Evolutionary conservation across 1,140 invertebrate genomes (phyloP).

Genomic region (Drosophila jambulina): DNA sequence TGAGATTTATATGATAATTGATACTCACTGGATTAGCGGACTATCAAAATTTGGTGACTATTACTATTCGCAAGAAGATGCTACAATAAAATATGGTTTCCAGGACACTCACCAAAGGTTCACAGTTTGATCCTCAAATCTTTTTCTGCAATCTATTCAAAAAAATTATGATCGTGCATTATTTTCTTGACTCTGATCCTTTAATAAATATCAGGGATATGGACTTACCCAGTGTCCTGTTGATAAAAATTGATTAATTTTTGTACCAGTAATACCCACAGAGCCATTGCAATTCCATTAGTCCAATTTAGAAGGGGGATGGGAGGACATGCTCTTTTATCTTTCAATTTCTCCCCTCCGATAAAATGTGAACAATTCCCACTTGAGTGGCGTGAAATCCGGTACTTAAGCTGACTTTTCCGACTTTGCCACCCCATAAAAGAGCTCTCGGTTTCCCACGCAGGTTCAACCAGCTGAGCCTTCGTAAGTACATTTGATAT

Average conservation of each 20-base stretch:
- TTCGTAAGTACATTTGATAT: conserved; percentile 1
- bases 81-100: too few relatives aligned
- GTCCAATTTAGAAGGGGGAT: conserved; percentile 1
- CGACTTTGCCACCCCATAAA: conserved; percentile 34
- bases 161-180: background rate
- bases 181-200: background rate
- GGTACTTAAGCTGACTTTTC: conserved; percentile 24
- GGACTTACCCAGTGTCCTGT: background rate
- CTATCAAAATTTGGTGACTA: too few relatives aligned
- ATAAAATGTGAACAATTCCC: conserved; percentile 33
- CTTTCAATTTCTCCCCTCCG: conserved; percentile 10
- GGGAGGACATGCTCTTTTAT: conserved; percentile 7
- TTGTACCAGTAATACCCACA: conserved; percentile 6
- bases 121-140: background rate
- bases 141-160: background rate
- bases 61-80: too few relatives aligned
- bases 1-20: too few relatives aligned
- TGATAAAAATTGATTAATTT: conserved; percentile 9
- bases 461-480: conserved; percentile 35
- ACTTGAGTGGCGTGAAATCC: conserved; percentile 22
- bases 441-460: conserved; percentile 16
- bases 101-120: too few relatives aligned
- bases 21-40: too few relatives aligned
- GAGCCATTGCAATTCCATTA: conserved; percentile 14
- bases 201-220: background rate